Evolutionary conservation across 2,888 invertebrate genomes (phyloP).

Genomic region (Chrysolina haemoptera): DNA sequence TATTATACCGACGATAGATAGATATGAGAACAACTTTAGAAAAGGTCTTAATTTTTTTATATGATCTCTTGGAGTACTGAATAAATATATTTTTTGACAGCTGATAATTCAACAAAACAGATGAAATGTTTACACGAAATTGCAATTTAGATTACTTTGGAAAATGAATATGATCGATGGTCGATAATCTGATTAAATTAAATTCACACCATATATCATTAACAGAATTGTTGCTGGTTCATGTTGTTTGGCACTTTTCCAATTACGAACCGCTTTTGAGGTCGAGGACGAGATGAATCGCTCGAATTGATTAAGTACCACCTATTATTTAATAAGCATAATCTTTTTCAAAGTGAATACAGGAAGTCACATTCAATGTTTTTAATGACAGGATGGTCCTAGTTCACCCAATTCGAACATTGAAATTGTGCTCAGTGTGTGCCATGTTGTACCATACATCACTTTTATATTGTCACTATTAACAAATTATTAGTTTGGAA

Average conservation of each 20-base stretch:
- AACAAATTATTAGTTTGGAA: constrained; percentile 15
- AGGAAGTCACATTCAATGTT: constrained; percentile 28
- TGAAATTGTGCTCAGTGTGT: neutral
- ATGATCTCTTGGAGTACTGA: neutral
- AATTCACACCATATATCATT: constrained; percentile 16
- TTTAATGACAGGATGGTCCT: constrained; percentile 24
- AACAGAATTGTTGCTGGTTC: constrained; percentile 21
- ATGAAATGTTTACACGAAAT: neutral
- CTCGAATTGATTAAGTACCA: constrained; percentile 19
- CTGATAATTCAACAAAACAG: neutral
- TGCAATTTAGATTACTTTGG: neutral
- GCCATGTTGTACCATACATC: constrained; percentile 5
- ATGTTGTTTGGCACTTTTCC: constrained; percentile 22
- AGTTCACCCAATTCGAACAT: constrained; percentile 25
- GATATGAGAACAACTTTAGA: no score
- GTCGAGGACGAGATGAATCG: constrained; percentile 2
- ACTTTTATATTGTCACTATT: constrained; percentile 11
- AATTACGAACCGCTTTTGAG: constrained; percentile 11
- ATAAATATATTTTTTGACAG: neutral
- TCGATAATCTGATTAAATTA: constrained; percentile 18
- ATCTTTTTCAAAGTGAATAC: constrained; percentile 16
- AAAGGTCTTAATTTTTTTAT: no score
- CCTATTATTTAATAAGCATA: constrained; percentile 29
- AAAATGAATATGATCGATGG: constrained; percentile 10
- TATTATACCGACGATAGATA: no score